Conservation (phyloP, 2,113 vertebrate genomes). For the Dasyornis broadbenti region DNA sequence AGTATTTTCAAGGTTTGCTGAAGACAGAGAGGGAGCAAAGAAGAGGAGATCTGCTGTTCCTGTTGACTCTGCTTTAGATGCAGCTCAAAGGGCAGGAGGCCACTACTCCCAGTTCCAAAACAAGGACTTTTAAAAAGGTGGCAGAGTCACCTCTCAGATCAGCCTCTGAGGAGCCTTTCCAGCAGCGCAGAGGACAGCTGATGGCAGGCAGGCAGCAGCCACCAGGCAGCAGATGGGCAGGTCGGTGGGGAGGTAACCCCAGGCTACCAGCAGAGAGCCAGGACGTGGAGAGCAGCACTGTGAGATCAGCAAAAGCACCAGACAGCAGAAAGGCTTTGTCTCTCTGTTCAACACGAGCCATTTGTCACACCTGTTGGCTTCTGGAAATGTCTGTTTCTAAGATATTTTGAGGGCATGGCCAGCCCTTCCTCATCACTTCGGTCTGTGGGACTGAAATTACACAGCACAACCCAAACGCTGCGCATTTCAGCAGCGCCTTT, state of each 20-base stretch:
- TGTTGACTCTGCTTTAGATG: rapidly evolving
- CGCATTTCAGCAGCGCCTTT: not conserved
- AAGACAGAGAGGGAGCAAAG: not conserved
- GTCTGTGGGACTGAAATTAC: not conserved
- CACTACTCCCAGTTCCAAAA: not conserved
- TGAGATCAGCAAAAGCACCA: not conserved
- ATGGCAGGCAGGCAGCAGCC: not conserved
- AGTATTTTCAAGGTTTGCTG: not conserved
- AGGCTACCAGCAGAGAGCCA: not conserved
- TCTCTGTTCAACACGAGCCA: not conserved
- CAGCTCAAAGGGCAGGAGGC: not conserved
- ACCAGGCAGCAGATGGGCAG: slow-evolving; percentile 41
- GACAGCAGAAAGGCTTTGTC: not conserved
- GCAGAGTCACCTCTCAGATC: too few species aligned
- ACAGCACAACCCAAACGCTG: not conserved
- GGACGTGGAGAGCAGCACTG: not conserved
- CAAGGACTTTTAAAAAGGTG: not conserved
- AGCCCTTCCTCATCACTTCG: not conserved
- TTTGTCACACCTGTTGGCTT: not conserved
- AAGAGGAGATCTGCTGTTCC: not conserved
- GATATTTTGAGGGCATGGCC: not conserved
- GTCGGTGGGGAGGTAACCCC: not conserved
- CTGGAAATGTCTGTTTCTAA: not conserved
- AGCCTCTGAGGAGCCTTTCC: not conserved
- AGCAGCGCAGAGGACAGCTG: not conserved